A percentile compares a stretch with the other conserved stretches of the same genome.
These are phyloP conservation scores for Drosophila erecta DNA, from an alignment of 1,140 invertebrate species.

Conservation along the genomic window DNA sequence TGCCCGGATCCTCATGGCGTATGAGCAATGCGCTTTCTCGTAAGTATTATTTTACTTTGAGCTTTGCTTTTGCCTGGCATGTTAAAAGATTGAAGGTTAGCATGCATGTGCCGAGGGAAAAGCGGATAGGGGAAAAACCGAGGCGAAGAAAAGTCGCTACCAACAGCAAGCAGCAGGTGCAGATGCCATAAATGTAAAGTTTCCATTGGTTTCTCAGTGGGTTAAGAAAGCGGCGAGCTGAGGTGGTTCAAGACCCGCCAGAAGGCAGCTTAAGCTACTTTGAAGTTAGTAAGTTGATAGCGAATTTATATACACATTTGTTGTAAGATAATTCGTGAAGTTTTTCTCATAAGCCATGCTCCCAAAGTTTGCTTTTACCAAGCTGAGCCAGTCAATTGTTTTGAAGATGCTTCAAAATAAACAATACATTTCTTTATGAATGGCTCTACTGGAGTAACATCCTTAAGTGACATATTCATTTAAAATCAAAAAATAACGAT, in stretches of 20 bases:
- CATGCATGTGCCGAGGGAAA: constrained; percentile 19
- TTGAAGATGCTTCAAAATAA: neutral
- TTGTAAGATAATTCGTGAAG: constrained; percentile 24
- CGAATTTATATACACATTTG: constrained; percentile 35
- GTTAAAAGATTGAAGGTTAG: constrained; percentile 77
- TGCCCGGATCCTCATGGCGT: constrained; percentile 45
- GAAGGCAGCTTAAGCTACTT: constrained; percentile 39
- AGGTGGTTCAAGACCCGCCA: constrained; percentile 41
- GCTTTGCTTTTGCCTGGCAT: constrained; percentile 43
- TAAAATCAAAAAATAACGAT: neutral
- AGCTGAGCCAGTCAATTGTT: constrained; percentile 16
- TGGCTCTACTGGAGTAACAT: too few species aligned
- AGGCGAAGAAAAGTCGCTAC: neutral
- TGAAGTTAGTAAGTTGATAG: constrained; percentile 50
- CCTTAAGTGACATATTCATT: too few species aligned
- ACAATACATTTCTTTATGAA: neutral
- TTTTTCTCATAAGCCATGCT: constrained; percentile 10
- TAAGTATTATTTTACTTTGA: constrained; percentile 69
- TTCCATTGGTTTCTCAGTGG: constrained; percentile 29
- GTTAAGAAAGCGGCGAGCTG: constrained; percentile 1
- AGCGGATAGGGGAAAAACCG: neutral
- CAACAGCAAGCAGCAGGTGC: constrained; percentile 47
- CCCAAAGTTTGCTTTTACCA: neutral
- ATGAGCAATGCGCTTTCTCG: constrained; percentile 57
- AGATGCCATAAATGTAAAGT: constrained; percentile 77